A percentile compares a stretch with the other conserved stretches of the same genome.
Conservation (phyloP, 1,140 invertebrate species). For the Drosophila jambulina region DNA sequence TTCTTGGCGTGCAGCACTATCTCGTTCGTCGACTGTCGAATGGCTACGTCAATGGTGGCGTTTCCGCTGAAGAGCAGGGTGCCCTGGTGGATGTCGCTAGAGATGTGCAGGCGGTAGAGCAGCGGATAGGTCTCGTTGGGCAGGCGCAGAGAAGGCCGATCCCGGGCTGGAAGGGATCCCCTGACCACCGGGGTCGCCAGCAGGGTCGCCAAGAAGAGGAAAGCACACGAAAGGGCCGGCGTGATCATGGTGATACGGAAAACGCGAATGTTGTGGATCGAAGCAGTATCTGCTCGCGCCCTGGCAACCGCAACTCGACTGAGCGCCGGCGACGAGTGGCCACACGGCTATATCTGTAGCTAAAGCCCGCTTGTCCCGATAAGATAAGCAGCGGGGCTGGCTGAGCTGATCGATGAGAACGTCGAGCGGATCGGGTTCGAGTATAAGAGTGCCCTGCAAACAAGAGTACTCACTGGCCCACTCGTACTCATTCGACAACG, state of each 20-base stretch:
- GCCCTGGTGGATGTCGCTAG: conserved; percentile 87
- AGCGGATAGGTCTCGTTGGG: conserved; percentile 87
- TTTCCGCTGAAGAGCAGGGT: conserved; percentile 86
- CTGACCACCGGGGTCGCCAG: neutral
- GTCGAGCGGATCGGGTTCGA: conserved; percentile 2
- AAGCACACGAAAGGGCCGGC: conserved; percentile 24
- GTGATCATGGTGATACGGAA: conserved; percentile 42
- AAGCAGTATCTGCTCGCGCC: conserved; percentile 50
- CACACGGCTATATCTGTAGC: conserved; percentile 35
- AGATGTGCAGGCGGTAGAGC: conserved; percentile 88
- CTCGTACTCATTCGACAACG: conserved; percentile 6
- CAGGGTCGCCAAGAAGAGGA: neutral
- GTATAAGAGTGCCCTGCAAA: conserved; percentile 43
- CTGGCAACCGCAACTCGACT: conserved; percentile 71
- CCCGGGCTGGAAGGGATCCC: conserved; percentile 2
- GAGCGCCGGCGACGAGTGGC: conserved; percentile 33
- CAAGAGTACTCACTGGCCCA: neutral
- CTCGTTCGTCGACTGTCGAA: conserved; percentile 78
- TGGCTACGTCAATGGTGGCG: conserved; percentile 87
- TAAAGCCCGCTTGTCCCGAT: conserved; percentile 51
- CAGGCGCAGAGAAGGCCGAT: conserved; percentile 86
- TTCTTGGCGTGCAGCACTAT: conserved; percentile 86
- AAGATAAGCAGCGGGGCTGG: conserved; percentile 60
- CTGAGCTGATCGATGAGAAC: conserved; percentile 43
- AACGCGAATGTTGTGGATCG: conserved; percentile 25